Conservation (phyloP, 2,888 invertebrate genomes). For the Caenorhabditis auriculariae region DNA sequence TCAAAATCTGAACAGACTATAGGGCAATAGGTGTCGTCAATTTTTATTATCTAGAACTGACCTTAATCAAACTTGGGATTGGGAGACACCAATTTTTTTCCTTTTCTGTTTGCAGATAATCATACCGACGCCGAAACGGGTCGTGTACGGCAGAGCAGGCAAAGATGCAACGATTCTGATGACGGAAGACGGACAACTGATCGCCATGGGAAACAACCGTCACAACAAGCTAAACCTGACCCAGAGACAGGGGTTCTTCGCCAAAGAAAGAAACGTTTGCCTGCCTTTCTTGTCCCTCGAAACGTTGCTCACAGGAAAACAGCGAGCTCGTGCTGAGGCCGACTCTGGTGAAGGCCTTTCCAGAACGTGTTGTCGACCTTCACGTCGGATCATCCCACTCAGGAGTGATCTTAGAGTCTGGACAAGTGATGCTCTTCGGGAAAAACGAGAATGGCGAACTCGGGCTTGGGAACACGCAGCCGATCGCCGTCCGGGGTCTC, state of each 20-base stretch:
- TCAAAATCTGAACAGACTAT: too few species aligned
- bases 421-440: conserved; percentile 71
- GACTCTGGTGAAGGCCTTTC: conserved; percentile 68
- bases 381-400: conserved; percentile 71
- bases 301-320: too few species aligned
- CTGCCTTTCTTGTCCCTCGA: background rate
- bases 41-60: too few species aligned
- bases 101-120: conserved; percentile 22
- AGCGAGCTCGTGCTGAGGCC: conserved; percentile 65
- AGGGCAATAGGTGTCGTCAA: too few species aligned
- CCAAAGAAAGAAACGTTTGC: conserved; percentile 63
- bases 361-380: conserved; percentile 70
- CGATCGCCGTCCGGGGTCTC: conserved; percentile 54
- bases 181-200: conserved; percentile 64
- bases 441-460: conserved; percentile 73
- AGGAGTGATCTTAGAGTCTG: conserved; percentile 69
- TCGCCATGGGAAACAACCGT: conserved; percentile 72
- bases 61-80: background rate
- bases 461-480: conserved; percentile 68
- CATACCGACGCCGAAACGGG: conserved; percentile 38
- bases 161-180: conserved; percentile 31
- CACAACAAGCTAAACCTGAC: conserved; percentile 74
- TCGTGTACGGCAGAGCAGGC: conserved; percentile 40
- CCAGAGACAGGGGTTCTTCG: conserved; percentile 67
- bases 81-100: background rate